Conservation (phyloP, 2,797 vertebrate species). For the Esox masquinongy region DNA sequence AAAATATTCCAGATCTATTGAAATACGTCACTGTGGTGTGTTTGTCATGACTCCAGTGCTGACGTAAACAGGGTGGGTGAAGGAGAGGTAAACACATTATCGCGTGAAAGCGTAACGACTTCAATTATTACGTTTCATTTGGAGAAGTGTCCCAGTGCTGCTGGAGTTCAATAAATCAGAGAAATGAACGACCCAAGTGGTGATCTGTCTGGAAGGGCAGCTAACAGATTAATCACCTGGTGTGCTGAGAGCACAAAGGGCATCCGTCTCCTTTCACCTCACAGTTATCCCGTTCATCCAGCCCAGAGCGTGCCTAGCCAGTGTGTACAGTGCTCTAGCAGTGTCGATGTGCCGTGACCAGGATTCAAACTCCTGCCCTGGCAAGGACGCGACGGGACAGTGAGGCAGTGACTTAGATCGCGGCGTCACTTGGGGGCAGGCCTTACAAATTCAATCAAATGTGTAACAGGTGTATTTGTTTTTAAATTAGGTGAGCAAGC, state of each 20-base stretch:
- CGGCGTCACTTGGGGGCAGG: too few species aligned
- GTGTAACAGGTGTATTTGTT: not conserved
- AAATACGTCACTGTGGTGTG: not conserved
- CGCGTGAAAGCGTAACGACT: constrained; percentile 48
- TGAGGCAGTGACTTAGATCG: too few species aligned
- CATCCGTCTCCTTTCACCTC: constrained; percentile 9
- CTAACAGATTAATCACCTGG: constrained; percentile 67
- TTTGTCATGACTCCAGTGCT: not conserved
- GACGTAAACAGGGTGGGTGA: not conserved
- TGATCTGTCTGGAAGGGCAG: constrained; percentile 66
- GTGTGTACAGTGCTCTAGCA: too few species aligned
- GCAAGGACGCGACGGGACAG: too few species aligned
- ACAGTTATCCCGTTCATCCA: not conserved
- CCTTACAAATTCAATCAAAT: not conserved
- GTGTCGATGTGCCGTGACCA: too few species aligned
- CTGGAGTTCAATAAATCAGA: constrained; percentile 69
- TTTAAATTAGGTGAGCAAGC: not conserved
- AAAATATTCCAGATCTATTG: not conserved
- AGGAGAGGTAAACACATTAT: constrained; percentile 28
- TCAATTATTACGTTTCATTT: constrained; percentile 58
- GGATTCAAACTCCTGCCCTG: too few species aligned
- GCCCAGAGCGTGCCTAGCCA: too few species aligned
- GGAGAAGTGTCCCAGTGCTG: constrained; percentile 44
- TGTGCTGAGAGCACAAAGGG: constrained; percentile 19
- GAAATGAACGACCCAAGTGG: constrained; percentile 64